Evolutionary conservation across 2,797 vertebrate species (phyloP).

Genomic region (Gymnoscopelus braueri): DNA sequence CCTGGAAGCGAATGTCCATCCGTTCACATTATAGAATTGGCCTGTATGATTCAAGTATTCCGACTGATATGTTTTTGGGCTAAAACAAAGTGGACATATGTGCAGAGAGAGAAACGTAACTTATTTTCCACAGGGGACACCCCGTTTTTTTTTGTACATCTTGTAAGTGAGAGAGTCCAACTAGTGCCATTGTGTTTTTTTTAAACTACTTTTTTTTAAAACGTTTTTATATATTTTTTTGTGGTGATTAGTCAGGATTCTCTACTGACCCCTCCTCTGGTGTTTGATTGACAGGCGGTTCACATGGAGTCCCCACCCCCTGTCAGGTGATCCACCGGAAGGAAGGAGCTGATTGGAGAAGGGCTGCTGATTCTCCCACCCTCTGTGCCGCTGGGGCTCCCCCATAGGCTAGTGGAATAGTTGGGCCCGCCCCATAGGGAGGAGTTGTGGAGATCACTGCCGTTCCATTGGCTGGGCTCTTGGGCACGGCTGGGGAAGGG

Average conservation of each 20-base stretch:
- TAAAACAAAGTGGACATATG: slow-evolving; percentile 99
- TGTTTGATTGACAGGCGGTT: slow-evolving; percentile 67
- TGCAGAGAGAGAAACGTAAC: slow-evolving; percentile 94
- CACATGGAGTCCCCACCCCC: slow-evolving; percentile 95
- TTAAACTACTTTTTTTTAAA: slow-evolving; percentile 56
- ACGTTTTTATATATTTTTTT: slow-evolving; percentile 69
- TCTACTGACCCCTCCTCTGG: slow-evolving; percentile 70
- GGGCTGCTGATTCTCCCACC: slow-evolving; percentile 90
- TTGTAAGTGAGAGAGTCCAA: slow-evolving; percentile 91
- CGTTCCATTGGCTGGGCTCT: slow-evolving; percentile 95
- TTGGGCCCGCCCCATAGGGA: slow-evolving; percentile 95
- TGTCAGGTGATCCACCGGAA: slow-evolving; percentile 96
- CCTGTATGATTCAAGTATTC: slow-evolving; percentile 99
- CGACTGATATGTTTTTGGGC: slow-evolving; percentile 99
- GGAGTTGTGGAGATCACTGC: slow-evolving; percentile 94
- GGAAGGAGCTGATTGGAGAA: slow-evolving; percentile 94
- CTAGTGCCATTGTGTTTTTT: slow-evolving; percentile 87
- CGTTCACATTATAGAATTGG: slow-evolving; percentile 99
- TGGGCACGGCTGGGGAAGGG: slow-evolving; percentile 89
- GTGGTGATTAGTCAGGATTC: slow-evolving; percentile 75
- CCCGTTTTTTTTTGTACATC: slow-evolving; percentile 80
- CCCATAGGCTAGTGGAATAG: slow-evolving; percentile 99
- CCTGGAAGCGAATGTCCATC: slow-evolving; percentile 98
- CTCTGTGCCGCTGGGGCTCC: slow-evolving; percentile 87
- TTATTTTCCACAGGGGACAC: slow-evolving; percentile 93